Evolutionary conservation across 2,888 invertebrate species (phyloP).

Genomic region (Melanotus villosus): DNA sequence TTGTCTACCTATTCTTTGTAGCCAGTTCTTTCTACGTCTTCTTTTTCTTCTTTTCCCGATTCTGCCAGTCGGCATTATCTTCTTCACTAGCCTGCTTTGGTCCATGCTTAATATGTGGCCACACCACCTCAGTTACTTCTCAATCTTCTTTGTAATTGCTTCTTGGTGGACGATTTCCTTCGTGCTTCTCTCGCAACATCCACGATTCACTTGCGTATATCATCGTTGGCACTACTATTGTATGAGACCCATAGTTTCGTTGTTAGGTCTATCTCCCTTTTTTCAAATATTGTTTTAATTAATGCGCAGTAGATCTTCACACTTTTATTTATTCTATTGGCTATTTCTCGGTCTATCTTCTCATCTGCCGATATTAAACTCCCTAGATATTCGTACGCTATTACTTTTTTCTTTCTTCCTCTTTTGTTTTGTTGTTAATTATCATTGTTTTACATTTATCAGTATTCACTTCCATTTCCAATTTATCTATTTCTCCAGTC

Average conservation of each 20-base stretch:
- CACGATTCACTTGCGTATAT: constrained; percentile 4
- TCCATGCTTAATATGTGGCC: too few species aligned
- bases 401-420: constrained; percentile 3
- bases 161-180: too few species aligned
- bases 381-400: neutral
- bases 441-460: constrained; percentile 12
- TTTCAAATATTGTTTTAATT: constrained; percentile 1
- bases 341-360: constrained; percentile 3
- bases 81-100: too few species aligned
- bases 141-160: too few species aligned
- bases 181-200: neutral
- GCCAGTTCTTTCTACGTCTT: too few species aligned
- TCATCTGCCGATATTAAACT: constrained; percentile 1
- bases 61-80: too few species aligned
- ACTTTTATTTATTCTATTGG: constrained; percentile 8
- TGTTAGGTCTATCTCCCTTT: neutral
- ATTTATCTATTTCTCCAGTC: neutral
- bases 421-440: neutral
- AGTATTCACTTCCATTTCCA: constrained; percentile 5
- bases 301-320: neutral
- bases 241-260: constrained; percentile 5
- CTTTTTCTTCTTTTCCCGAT: too few species aligned
- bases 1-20: too few species aligned
- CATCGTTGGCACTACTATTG: neutral
- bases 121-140: too few species aligned